These are phyloP conservation scores for Macrophya alboannulata DNA, from an alignment of 2,888 invertebrate genomes.

Conservation along the genomic window DNA sequence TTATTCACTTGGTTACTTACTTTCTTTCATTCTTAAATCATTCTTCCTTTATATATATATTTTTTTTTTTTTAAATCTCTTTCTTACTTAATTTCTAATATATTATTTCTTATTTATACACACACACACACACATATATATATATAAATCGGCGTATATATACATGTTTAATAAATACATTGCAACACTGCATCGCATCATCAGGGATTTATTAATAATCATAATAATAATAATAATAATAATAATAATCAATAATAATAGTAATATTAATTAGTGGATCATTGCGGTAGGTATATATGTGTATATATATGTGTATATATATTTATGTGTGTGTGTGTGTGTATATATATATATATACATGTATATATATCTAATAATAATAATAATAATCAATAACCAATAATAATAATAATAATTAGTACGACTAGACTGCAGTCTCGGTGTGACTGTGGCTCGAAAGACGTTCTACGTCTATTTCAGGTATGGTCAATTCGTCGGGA, in stretches of 20 bases:
- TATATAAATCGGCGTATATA: background rate
- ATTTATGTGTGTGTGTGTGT: background rate
- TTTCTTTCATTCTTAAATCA: slow-evolving; percentile 2
- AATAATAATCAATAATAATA: background rate
- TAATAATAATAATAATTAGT: slow-evolving; percentile 25
- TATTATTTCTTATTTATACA: background rate
- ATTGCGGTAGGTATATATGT: background rate
- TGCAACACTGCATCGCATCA: background rate
- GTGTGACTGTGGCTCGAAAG: slow-evolving; percentile 97
- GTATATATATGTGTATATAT: background rate
- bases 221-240: background rate
- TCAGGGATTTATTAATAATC: slow-evolving; percentile 6
- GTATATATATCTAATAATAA: background rate
- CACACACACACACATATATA: background rate
- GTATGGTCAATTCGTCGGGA: slow-evolving; percentile 93
- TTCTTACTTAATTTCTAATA: background rate
- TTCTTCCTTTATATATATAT: background rate
- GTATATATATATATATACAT: no score
- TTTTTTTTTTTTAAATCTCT: background rate
- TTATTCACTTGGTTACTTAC: background rate
- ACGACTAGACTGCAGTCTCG: slow-evolving; percentile 93
- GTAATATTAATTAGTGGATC: slow-evolving; percentile 11
- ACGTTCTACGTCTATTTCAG: slow-evolving; percentile 96
- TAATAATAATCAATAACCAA: background rate
- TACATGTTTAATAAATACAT: background rate